These are phyloP conservation scores for Melanotaenia nigrans DNA, from an alignment of 2,797 vertebrate genomes.

Conservation along the genomic window DNA sequence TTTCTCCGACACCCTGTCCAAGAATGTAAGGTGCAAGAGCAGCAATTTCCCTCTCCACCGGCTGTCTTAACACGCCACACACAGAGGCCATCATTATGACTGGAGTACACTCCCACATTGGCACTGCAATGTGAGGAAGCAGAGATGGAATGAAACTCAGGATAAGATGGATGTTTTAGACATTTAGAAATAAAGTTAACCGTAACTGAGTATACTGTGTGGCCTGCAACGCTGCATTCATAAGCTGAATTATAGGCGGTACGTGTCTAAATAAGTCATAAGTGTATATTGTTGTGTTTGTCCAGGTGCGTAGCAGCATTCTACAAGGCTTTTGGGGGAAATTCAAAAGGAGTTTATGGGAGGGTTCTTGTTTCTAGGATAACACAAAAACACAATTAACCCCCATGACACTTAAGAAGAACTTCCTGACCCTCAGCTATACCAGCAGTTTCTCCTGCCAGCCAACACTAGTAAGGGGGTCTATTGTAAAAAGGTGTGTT, in stretches of 20 bases:
- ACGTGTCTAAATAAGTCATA: constrained; percentile 32
- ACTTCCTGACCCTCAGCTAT: constrained; percentile 73
- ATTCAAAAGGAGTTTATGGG: constrained; percentile 53
- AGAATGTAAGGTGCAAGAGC: constrained; percentile 79
- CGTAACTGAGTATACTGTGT: not conserved
- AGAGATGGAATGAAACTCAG: constrained; percentile 5
- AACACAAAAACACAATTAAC: constrained; percentile 85
- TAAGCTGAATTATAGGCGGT: constrained; percentile 7
- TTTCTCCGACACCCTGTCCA: constrained; percentile 42
- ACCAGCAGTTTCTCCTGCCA: constrained; percentile 67
- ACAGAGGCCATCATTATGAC: constrained; percentile 67
- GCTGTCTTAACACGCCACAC: constrained; percentile 72
- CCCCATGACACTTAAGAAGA: constrained; percentile 74
- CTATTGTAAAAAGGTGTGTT: constrained; percentile 79
- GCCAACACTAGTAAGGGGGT: constrained; percentile 59
- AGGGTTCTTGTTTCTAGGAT: constrained; percentile 80
- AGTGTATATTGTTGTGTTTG: constrained; percentile 73
- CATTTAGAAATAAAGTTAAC: constrained; percentile 21
- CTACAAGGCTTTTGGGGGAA: constrained; percentile 23
- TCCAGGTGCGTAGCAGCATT: constrained; percentile 73
- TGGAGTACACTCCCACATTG: constrained; percentile 25
- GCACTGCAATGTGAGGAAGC: constrained; percentile 4
- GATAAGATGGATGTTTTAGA: constrained; percentile 1
- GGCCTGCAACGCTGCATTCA: not conserved
- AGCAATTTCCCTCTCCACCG: constrained; percentile 64